Percentiles rank a stretch among this genome's conserved stretches.
phyloP scores from a whole-genome alignment of 1,140 invertebrate species.

The Drosophila ohnishii region DNA sequence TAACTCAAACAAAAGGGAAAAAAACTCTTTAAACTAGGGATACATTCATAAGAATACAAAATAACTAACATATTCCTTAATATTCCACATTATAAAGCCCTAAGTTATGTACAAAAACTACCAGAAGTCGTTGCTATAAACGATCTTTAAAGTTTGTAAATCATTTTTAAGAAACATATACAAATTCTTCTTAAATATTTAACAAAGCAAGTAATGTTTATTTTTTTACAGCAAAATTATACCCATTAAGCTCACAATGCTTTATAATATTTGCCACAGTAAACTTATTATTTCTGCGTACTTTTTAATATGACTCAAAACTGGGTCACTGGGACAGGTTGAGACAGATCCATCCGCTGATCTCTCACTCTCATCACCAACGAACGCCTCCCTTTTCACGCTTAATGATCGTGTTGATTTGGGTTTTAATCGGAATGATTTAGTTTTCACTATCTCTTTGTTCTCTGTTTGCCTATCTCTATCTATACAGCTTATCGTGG shows the following conservation, averaged over 20 bases:
- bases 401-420: constrained; percentile 13
- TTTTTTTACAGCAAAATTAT: not conserved
- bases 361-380: not conserved
- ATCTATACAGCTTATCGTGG: not conserved
- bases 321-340: constrained; percentile 17
- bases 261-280: not conserved
- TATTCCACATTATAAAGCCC: not conserved
- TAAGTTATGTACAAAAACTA: not conserved
- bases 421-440: not conserved
- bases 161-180: not conserved
- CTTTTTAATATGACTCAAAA: not conserved
- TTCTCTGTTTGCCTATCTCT: not conserved
- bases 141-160: not conserved
- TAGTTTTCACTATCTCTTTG: not conserved
- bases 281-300: not conserved
- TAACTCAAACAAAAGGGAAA: too few relatives aligned
- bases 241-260: not conserved
- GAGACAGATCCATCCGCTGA: not conserved
- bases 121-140: not conserved
- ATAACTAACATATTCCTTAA: too few relatives aligned
- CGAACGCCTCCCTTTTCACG: not conserved
- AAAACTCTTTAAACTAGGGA: too few relatives aligned
- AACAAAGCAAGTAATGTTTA: not conserved
- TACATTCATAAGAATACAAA: not conserved
- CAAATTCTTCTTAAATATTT: not conserved